These are phyloP conservation scores for Amblyopsis rosae DNA, from an alignment of 2,113 vertebrate species.

Conservation along the genomic window DNA sequence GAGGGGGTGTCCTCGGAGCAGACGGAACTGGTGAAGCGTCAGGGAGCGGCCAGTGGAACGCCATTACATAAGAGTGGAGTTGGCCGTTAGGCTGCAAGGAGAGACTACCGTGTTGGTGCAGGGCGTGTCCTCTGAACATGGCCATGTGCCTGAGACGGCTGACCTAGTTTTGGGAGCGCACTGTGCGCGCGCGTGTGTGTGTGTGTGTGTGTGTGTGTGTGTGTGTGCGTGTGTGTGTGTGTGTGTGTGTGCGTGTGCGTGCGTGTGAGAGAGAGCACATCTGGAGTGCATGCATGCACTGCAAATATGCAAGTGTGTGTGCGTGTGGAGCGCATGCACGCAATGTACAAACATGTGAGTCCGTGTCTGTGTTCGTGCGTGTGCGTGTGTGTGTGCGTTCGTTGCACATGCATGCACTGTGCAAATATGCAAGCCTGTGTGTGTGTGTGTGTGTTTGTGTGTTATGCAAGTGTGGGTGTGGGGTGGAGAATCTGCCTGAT, in stretches of 20 bases:
- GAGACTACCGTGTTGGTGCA: slow-evolving; percentile 25
- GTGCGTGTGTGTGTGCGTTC: neutral
- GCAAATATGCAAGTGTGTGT: slow-evolving; percentile 49
- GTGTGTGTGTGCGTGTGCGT: neutral
- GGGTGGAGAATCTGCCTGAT: too few species aligned
- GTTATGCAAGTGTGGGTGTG: slow-evolving; percentile 1
- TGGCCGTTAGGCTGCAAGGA: slow-evolving; percentile 18
- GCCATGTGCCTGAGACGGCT: slow-evolving; percentile 59
- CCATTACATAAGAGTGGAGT: slow-evolving; percentile 45
- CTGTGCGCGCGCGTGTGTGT: neutral
- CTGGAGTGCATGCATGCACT: slow-evolving; percentile 24
- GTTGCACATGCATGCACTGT: too few species aligned
- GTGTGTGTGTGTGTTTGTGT: slow-evolving; percentile 18
- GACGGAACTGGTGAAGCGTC: slow-evolving; percentile 9
- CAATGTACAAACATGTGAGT: too few species aligned
- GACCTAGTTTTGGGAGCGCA: slow-evolving; percentile 47
- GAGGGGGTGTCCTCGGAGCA: slow-evolving; percentile 16
- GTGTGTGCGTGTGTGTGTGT: too few species aligned
- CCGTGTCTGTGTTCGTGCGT: slow-evolving; percentile 10
- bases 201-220: slow-evolving; percentile 21
- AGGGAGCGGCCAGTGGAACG: slow-evolving; percentile 16
- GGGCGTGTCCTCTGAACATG: slow-evolving; percentile 50
- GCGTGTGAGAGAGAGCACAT: slow-evolving; percentile 44
- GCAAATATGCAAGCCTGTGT: too few species aligned
- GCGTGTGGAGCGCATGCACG: neutral